Conservation (phyloP, 1,140 invertebrate species). For the Brachionus rotundiformis region DNA sequence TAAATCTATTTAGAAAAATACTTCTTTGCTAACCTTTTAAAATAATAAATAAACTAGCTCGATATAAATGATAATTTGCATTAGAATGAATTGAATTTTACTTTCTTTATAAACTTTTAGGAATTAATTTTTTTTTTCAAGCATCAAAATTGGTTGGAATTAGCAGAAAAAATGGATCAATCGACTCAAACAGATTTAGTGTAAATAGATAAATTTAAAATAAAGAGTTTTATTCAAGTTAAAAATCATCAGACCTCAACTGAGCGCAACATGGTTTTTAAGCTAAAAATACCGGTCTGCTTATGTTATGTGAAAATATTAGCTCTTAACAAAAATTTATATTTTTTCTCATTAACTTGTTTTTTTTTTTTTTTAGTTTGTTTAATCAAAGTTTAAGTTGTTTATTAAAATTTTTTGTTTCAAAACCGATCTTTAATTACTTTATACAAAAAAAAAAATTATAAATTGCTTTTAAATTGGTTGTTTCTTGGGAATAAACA, state of each 20-base stretch:
- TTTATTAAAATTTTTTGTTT: constrained; percentile 14
- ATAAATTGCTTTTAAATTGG: background rate
- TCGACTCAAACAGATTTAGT: constrained; percentile 40
- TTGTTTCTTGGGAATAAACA: constrained; percentile 11
- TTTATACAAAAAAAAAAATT: background rate
- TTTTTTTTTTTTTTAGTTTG: background rate
- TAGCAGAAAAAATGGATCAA: constrained; percentile 15
- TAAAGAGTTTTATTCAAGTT: background rate
- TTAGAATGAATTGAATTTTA: too few relatives aligned
- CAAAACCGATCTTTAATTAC: constrained; percentile 27
- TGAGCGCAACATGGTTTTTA: constrained; percentile 37
- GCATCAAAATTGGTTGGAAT: background rate
- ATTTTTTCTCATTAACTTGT: background rate
- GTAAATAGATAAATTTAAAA: background rate
- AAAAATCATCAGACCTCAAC: constrained; percentile 46
- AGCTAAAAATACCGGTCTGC: constrained; percentile 30
- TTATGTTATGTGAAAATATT: constrained; percentile 13
- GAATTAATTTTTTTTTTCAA: constrained; percentile 5
- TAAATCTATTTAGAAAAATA: too few relatives aligned
- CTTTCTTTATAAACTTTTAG: too few relatives aligned
- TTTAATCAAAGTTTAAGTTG: background rate
- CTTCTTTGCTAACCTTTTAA: too few relatives aligned
- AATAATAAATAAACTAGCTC: too few relatives aligned
- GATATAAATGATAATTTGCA: too few relatives aligned
- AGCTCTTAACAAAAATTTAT: constrained; percentile 8